Conservation (phyloP, 2,888 invertebrate genomes). For the Trissolcus brochymenae region DNA sequence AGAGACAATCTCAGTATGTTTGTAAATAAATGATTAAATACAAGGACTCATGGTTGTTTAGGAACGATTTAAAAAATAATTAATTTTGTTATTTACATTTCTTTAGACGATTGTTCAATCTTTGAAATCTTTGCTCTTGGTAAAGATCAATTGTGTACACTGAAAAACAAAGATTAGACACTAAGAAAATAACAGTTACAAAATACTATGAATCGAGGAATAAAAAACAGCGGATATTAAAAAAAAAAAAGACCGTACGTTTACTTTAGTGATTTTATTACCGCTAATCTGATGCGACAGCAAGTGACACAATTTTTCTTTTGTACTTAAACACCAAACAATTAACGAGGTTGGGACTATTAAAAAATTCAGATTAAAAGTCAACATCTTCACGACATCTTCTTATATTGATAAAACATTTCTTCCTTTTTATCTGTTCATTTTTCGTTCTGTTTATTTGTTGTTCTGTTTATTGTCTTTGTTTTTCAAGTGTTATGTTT, state of each 20-base stretch:
- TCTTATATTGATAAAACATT: too few species aligned
- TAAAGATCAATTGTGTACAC: not conserved
- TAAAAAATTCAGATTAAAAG: not conserved
- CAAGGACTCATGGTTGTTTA: too few species aligned
- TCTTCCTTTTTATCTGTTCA: too few species aligned
- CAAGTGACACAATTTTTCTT: conserved; percentile 10
- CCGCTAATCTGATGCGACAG: conserved; percentile 36
- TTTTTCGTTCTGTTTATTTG: too few species aligned
- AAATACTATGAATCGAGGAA: conserved; percentile 15
- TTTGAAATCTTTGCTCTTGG: not conserved
- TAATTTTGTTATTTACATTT: too few species aligned
- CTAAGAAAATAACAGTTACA: conserved; percentile 44
- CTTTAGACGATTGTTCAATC: not conserved
- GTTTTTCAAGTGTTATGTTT: too few species aligned
- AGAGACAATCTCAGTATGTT: too few species aligned
- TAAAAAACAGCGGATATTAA: conserved; percentile 46
- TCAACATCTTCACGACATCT: not conserved
- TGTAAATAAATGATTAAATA: too few species aligned
- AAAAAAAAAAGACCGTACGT: conserved; percentile 49
- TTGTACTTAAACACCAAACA: conserved; percentile 19
- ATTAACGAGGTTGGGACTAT: not conserved
- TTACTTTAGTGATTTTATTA: conserved; percentile 48
- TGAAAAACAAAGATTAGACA: not conserved
- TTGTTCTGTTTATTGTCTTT: too few species aligned
- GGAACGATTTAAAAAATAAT: too few species aligned